phyloP scores from a whole-genome alignment of 1,140 invertebrate species.

The Thalassaphorura encarpata region DNA sequence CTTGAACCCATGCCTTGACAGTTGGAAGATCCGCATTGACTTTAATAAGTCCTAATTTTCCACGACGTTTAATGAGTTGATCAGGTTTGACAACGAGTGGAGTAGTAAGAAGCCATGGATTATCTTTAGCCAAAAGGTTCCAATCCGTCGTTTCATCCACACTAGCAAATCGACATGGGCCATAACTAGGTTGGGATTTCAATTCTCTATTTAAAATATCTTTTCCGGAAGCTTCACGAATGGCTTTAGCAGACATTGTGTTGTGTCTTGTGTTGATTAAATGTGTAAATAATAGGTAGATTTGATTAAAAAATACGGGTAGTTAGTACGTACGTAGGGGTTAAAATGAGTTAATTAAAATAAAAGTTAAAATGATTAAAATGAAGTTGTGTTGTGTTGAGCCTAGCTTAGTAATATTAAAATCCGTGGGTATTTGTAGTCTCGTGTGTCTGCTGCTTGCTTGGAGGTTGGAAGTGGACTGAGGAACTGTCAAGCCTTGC shows the following conservation, averaged over 20 bases:
- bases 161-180: conserved; percentile 69
- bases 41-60: conserved; percentile 89
- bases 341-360: conserved; percentile 9
- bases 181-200: conserved; percentile 47
- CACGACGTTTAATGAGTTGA: conserved; percentile 94
- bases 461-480: no score
- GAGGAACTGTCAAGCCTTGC: no score
- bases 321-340: no score
- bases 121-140: conserved; percentile 57
- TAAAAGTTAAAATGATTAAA: not conserved
- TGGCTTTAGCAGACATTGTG: conserved; percentile 94
- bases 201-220: conserved; percentile 81
- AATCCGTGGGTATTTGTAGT: no score
- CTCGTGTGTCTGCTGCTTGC: no score
- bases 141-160: conserved; percentile 71
- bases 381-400: not conserved
- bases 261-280: not conserved
- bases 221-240: conserved; percentile 92
- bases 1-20: conserved; percentile 77
- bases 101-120: conserved; percentile 82
- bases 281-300: no score
- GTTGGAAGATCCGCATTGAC: conserved; percentile 73
- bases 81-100: conserved; percentile 95
- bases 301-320: no score
- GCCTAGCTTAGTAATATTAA: no score